Percentiles rank a stretch among this genome's conserved stretches.
Evolutionary conservation across 2,888 invertebrate species (phyloP).

Genomic region (Caenorhabditis wallacei): DNA sequence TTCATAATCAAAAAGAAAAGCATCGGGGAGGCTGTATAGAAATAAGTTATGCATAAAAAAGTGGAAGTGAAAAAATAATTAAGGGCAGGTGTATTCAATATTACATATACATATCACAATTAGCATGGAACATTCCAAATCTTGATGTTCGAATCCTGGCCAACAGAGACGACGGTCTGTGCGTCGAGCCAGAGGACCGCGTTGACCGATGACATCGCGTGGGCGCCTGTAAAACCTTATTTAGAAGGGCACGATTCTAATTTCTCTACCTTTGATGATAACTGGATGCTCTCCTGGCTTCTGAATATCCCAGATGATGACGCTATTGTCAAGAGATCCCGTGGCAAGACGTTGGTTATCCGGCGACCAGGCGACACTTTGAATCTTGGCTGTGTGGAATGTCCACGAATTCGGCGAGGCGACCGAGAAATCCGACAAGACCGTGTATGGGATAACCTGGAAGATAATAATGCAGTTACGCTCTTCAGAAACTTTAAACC

Average conservation of each 20-base stretch:
- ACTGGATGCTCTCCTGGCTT: conserved; percentile 87
- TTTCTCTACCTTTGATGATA: conserved; percentile 76
- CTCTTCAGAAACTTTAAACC: conserved; percentile 53
- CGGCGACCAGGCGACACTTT: conserved; percentile 79
- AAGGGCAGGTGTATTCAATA: no score
- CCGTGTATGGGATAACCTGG: conserved; percentile 75
- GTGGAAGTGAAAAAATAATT: no score
- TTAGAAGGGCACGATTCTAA: neutral
- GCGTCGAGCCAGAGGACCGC: conserved; percentile 91
- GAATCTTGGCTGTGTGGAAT: conserved; percentile 90
- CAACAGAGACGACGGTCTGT: conserved; percentile 92
- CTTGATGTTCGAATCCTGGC: conserved; percentile 97
- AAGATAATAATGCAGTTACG: neutral
- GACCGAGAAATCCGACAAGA: conserved; percentile 70
- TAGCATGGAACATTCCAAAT: conserved; percentile 63
- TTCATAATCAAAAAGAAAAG: no score
- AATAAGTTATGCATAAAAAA: no score
- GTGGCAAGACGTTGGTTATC: conserved; percentile 89
- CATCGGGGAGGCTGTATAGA: neutral
- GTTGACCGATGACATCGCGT: conserved; percentile 97
- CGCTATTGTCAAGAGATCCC: conserved; percentile 94
- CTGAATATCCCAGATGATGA: conserved; percentile 92
- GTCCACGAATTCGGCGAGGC: conserved; percentile 89
- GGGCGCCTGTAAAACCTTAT: conserved; percentile 88
- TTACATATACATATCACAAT: neutral